These are phyloP conservation scores for Uropsilus gracilis DNA, from an alignment of 2,113 vertebrate species.

Conservation along the genomic window DNA sequence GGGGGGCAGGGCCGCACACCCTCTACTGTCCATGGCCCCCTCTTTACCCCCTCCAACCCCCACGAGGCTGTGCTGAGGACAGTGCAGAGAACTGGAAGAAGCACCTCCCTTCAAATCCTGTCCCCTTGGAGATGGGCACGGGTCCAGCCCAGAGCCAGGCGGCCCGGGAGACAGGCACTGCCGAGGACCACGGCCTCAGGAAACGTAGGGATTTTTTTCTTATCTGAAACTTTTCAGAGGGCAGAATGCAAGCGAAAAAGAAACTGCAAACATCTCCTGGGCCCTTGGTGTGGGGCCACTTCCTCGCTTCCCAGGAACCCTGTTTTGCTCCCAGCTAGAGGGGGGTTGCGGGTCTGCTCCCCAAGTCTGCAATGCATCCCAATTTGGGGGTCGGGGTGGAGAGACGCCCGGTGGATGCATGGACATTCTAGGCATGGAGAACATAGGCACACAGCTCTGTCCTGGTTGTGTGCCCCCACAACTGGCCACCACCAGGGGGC, in stretches of 20 bases:
- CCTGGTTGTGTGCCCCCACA: background rate
- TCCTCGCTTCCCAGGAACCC: background rate
- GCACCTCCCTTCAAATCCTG: too few relatives aligned
- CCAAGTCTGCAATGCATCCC: background rate
- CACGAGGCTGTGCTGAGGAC: background rate
- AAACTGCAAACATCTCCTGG: too few relatives aligned
- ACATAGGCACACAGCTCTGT: background rate
- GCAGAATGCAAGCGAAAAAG: too few relatives aligned
- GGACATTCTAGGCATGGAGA: too few relatives aligned
- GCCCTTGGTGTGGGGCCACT: accelerated
- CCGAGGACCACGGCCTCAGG: background rate
- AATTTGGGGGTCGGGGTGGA: background rate
- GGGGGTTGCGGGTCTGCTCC: accelerated
- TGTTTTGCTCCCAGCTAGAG: background rate
- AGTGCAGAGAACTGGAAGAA: background rate
- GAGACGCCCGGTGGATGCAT: too few relatives aligned
- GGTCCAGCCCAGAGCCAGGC: background rate
- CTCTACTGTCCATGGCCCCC: too few relatives aligned
- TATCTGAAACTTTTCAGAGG: too few relatives aligned
- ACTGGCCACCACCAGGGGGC: too few relatives aligned
- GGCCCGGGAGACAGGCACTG: too few relatives aligned
- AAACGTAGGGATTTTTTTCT: background rate
- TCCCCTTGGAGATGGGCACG: background rate
- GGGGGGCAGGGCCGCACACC: background rate
- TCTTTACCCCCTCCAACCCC: background rate